Conservation (phyloP, 2,113 vertebrate species). For the Zosterops pallidus region DNA sequence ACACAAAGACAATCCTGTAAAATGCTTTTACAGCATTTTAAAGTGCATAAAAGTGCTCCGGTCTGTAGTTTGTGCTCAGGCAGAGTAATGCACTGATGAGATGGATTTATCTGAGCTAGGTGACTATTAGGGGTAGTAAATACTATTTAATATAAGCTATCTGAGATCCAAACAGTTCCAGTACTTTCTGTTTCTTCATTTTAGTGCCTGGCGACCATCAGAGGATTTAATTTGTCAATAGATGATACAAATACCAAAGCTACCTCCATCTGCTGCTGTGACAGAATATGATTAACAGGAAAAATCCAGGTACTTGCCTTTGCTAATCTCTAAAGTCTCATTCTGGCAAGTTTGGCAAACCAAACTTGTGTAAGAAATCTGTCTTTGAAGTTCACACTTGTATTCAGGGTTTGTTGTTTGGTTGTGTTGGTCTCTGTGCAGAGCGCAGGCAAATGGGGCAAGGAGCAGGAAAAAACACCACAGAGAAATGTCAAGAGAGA, state of each 20-base stretch:
- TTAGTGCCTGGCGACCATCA: background rate
- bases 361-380: background rate
- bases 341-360: background rate
- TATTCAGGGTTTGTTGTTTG: background rate
- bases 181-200: background rate
- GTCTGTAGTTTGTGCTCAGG: background rate
- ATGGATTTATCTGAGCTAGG: background rate
- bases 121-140: background rate
- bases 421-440: background rate
- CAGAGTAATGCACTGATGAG: background rate
- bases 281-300: background rate
- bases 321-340: background rate
- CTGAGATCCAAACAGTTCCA: background rate
- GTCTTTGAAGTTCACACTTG: background rate
- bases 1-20: background rate
- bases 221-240: background rate
- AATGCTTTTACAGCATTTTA: slow-evolving; percentile 4
- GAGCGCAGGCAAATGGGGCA: rapidly evolving
- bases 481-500: background rate
- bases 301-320: background rate
- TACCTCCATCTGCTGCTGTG: background rate
- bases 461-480: background rate
- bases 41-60: background rate
- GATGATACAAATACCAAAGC: background rate
- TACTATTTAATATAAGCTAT: background rate